Percentiles rank a stretch among this genome's conserved stretches.
These are phyloP conservation scores for Leucopternis melanops DNA, from an alignment of 2,113 vertebrate species.

Conservation along the genomic window DNA sequence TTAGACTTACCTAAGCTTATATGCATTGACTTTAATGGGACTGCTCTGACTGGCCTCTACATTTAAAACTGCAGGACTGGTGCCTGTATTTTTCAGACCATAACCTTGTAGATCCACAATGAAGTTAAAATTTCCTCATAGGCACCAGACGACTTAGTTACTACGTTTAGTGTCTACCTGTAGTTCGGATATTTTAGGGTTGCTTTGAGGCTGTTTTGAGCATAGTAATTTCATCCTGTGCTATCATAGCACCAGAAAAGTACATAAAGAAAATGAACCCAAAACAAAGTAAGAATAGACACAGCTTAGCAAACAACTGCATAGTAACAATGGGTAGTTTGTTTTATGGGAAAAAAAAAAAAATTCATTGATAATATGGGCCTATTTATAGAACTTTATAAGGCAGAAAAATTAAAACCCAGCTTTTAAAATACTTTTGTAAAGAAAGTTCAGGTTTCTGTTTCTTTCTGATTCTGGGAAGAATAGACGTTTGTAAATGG, in stretches of 20 bases:
- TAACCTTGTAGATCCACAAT: neutral
- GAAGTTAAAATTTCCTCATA: neutral
- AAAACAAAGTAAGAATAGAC: neutral
- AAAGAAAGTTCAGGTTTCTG: neutral
- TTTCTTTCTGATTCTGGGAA: neutral
- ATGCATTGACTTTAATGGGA: neutral
- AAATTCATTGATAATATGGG: fast-evolving
- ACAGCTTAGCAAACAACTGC: neutral
- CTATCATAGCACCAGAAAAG: neutral
- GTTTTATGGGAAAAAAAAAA: neutral
- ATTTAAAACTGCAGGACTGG: neutral
- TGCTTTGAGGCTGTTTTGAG: neutral
- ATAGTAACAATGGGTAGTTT: neutral
- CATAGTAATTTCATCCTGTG: neutral
- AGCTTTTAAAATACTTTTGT: neutral
- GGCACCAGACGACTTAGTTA: neutral
- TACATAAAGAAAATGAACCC: neutral
- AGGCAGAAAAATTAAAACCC: neutral
- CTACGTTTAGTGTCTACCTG: neutral
- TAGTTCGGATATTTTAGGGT: neutral
- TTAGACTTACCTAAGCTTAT: neutral
- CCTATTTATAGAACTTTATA: neutral
- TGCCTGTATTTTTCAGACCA: neutral
- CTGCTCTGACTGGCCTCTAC: neutral
- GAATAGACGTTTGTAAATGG: neutral